phyloP scores from a whole-genome alignment of 2,888 invertebrate genomes.

The Barypeithes pellucidus region DNA sequence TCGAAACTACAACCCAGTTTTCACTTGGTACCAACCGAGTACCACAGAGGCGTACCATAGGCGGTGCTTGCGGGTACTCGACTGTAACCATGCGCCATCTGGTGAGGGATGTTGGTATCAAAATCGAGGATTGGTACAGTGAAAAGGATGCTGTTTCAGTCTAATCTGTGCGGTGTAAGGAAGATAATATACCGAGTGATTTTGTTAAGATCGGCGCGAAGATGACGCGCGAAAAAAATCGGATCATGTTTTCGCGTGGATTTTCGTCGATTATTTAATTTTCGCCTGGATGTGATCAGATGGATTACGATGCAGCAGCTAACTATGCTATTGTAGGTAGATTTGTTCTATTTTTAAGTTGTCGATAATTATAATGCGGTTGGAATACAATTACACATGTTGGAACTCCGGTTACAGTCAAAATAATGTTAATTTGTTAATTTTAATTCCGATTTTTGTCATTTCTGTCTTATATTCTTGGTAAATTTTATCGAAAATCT shows the following conservation, averaged over 20 bases:
- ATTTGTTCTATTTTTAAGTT: constrained; percentile 37
- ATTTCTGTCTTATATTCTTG: too few relatives aligned
- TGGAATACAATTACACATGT: too few relatives aligned
- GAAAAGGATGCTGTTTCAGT: constrained; percentile 46
- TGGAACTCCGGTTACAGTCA: too few relatives aligned
- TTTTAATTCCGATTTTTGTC: too few relatives aligned
- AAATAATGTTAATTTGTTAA: too few relatives aligned
- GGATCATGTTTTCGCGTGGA: constrained; percentile 19
- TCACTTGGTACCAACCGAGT: constrained; percentile 21
- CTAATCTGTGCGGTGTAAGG: constrained; percentile 46
- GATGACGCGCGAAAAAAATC: constrained; percentile 42
- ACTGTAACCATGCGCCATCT: constrained; percentile 45
- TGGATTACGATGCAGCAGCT: constrained; percentile 62
- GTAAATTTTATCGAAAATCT: too few relatives aligned
- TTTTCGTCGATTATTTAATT: constrained; percentile 19
- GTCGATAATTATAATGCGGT: neutral
- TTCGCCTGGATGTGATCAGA: constrained; percentile 45
- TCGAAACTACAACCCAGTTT: constrained; percentile 13
- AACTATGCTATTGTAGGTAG: constrained; percentile 63
- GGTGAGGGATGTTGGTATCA: constrained; percentile 17
- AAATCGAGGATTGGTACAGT: constrained; percentile 41
- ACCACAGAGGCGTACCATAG: constrained; percentile 17
- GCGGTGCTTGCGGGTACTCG: constrained; percentile 23
- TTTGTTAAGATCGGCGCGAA: constrained; percentile 26
- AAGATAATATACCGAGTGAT: constrained; percentile 46